Evolutionary conservation across 2,888 invertebrate species (phyloP).

Genomic region (Platycheirus albimanus): DNA sequence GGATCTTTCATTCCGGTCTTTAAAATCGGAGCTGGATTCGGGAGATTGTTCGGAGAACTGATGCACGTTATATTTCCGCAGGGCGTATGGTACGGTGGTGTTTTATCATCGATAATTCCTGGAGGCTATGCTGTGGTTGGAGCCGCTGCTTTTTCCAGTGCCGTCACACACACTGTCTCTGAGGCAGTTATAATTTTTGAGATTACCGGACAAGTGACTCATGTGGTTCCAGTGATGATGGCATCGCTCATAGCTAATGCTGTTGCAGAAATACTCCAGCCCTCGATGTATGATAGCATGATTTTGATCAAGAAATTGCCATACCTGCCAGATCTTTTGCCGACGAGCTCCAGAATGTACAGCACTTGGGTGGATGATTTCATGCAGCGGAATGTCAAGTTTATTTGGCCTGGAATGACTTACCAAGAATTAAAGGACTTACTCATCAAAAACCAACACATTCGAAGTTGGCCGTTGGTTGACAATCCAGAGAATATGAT

Average conservation of each 20-base stretch:
- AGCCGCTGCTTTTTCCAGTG: conserved; percentile 97
- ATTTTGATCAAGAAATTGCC: conserved; percentile 98
- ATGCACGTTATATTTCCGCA: conserved; percentile 96
- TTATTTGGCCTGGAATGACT: conserved; percentile 95
- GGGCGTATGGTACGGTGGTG: conserved; percentile 94
- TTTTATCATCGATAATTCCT: conserved; percentile 93
- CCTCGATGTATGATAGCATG: conserved; percentile 99
- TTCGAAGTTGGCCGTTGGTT: conserved; percentile 96
- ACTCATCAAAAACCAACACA: conserved; percentile 85
- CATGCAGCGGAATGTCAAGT: conserved; percentile 96
- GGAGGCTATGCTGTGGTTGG: conserved; percentile 99
- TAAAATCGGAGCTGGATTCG: conserved; percentile 97
- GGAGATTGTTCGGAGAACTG: conserved; percentile 94
- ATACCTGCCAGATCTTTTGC: conserved; percentile 96
- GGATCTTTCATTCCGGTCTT: conserved; percentile 99
- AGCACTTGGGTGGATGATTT: conserved; percentile 97
- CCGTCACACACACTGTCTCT: conserved; percentile 98
- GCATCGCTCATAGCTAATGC: conserved; percentile 98
- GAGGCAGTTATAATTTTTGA: conserved; percentile 99
- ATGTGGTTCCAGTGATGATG: conserved; percentile 97
- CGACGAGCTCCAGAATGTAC: conserved; percentile 95
- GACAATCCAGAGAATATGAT: conserved; percentile 96
- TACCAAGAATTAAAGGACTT: conserved; percentile 94
- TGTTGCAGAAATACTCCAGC: conserved; percentile 95
- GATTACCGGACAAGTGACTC: conserved; percentile 99